Percentiles rank a stretch among this genome's conserved stretches.
phyloP scores from a whole-genome alignment of 2,797 vertebrate genomes.

The Melanotaenia pygmaea region DNA sequence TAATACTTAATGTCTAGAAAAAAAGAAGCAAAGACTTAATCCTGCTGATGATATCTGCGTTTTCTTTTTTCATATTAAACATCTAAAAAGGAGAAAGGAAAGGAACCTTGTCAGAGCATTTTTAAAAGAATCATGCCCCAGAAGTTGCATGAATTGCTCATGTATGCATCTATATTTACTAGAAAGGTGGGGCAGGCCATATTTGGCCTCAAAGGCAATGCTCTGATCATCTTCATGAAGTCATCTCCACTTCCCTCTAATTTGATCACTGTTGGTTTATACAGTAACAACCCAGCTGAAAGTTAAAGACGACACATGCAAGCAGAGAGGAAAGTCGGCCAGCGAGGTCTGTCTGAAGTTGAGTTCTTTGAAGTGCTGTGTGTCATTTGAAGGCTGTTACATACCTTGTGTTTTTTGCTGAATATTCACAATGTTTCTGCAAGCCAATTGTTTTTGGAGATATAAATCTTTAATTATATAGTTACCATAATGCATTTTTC shows the following conservation, averaged over 20 bases:
- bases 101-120: too few species aligned
- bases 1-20: too few species aligned
- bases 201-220: not conserved
- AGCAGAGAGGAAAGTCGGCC: not conserved
- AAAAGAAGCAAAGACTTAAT: too few species aligned
- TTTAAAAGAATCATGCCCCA: not conserved
- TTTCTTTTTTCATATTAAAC: not conserved
- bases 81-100: too few species aligned
- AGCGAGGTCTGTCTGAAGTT: conserved; percentile 4
- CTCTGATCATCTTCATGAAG: not conserved
- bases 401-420: not conserved
- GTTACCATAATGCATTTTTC: not conserved
- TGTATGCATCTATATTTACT: too few species aligned
- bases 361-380: not conserved
- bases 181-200: not conserved
- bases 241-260: not conserved
- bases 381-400: not conserved
- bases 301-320: not conserved
- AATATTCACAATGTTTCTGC: not conserved
- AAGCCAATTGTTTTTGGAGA: not conserved
- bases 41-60: not conserved
- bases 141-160: not conserved
- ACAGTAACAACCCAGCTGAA: not conserved
- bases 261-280: not conserved
- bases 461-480: not conserved